A percentile compares a stretch with the other conserved stretches of the same genome.
Evolutionary conservation across 2,888 invertebrate genomes (phyloP).

Genomic region (Macaria notata): DNA sequence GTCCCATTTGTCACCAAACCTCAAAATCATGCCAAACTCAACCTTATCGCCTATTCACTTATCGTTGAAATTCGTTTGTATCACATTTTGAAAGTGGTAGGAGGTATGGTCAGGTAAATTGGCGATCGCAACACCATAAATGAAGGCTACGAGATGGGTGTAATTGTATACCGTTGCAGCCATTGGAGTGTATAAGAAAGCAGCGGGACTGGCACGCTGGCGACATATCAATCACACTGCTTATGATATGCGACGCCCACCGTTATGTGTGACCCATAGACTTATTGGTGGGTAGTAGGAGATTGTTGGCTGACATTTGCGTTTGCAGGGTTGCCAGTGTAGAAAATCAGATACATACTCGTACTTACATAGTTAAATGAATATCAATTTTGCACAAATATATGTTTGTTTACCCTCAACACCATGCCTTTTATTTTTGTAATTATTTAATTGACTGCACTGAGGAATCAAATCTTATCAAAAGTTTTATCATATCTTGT

Average conservation of each 20-base stretch:
- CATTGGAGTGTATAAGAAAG: slow-evolving; percentile 78
- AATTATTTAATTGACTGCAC: too few species aligned
- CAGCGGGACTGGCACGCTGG: slow-evolving; percentile 71
- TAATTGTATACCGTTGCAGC: slow-evolving; percentile 76
- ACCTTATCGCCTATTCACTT: neutral
- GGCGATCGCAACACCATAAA: slow-evolving; percentile 72
- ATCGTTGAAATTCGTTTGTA: slow-evolving; percentile 21
- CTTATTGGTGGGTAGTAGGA: slow-evolving; percentile 51
- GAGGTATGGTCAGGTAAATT: slow-evolving; percentile 51
- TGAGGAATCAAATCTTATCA: too few species aligned
- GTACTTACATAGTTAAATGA: too few species aligned
- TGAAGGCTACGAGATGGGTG: slow-evolving; percentile 70
- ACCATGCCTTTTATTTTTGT: too few species aligned
- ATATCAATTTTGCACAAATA: too few species aligned
- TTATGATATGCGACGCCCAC: slow-evolving; percentile 64
- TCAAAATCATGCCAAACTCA: slow-evolving; percentile 7
- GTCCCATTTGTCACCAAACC: slow-evolving; percentile 35
- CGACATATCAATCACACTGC: slow-evolving; percentile 76
- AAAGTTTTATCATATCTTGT: too few species aligned
- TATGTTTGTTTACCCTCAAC: too few species aligned
- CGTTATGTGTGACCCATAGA: slow-evolving; percentile 47
- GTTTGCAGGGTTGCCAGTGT: slow-evolving; percentile 18
- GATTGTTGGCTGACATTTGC: slow-evolving; percentile 42
- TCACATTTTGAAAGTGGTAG: slow-evolving; percentile 26
- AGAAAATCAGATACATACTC: neutral